Evolutionary conservation across 2,888 invertebrate genomes (phyloP), one percentile per base, ranked within the genome.

Genomic region (Meliscaeva auricollis): DNA sequence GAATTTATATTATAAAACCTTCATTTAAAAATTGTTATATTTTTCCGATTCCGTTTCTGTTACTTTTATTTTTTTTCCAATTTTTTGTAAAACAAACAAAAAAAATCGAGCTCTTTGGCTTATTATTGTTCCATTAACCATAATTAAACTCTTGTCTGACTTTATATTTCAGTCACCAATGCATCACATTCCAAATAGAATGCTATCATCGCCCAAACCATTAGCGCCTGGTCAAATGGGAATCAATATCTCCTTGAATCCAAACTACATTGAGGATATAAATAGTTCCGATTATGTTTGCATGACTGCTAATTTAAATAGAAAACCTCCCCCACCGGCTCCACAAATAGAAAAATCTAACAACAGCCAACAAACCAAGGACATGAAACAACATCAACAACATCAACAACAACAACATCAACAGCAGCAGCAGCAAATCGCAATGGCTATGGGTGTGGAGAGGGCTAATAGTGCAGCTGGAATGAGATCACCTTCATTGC

Each of bases 231-330:
- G 66, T 58, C 87, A 82, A 60, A 87, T 87, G 41, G 89, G 90
- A 75, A 91, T 91, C 73, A 91, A 91, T 88, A 90, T 91, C 3
- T 91, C 92, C 2, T 89, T 91, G 17, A 92, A 91, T 89, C 92
- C 92, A 9, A 92, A 92, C 87, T 92, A 93, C 90, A 93, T 94
- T 48, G 96, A 96, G 80, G 96, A 96, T 87, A 94, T 95, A 17
- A 96, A 96, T 90, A 95, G 95, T 82, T 95, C 96, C 15, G 96
- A 96, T 90, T 96, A 96, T 92, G 96, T 96, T 26, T 96, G 96
- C 89, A 96, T 96, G 96, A 96, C 96, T 13, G 96, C 96, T n/a
- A 95, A 94, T 44, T 93, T 94, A 70, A 90, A 90, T 80, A 88
- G 90, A 66, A 88, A 70, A 54, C 77, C 64, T 22, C 73, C 64